A percentile compares a stretch with the other conserved stretches of the same genome.
phyloP scores from a whole-genome alignment of 2,888 invertebrate species.

The Caenorhabditis macrosperma region DNA sequence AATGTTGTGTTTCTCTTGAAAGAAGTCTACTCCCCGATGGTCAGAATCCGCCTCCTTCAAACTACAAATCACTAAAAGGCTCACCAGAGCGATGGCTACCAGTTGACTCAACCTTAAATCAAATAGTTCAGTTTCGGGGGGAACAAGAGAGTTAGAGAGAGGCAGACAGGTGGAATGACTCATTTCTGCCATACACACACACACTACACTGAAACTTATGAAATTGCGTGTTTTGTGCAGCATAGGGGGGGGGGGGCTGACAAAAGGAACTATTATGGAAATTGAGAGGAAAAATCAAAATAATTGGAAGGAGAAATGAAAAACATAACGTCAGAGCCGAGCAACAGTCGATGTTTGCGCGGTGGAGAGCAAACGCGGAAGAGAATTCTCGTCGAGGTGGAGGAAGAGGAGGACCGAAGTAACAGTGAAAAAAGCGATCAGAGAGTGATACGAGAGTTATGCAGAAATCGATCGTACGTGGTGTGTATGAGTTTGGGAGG shows the following conservation, averaged over 20 bases:
- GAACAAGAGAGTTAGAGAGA: conserved; percentile 18
- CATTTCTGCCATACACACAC: background rate
- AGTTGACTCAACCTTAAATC: conserved; percentile 27
- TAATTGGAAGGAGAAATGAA: no score
- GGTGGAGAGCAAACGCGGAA: background rate
- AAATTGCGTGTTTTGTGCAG: background rate
- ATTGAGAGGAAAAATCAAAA: no score
- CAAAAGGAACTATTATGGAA: no score
- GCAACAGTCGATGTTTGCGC: background rate
- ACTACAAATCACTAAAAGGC: conserved; percentile 20
- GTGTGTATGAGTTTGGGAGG: no score
- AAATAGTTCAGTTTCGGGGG: conserved; percentile 12
- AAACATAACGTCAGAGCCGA: no score
- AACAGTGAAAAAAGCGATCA: background rate
- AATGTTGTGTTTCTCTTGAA: no score
- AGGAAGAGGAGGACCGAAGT: background rate
- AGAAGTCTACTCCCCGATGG: no score
- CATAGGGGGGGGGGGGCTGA: no score
- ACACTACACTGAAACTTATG: background rate
- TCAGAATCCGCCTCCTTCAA: background rate
- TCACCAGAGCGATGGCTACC: background rate
- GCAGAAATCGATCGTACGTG: conserved; percentile 15
- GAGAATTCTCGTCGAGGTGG: no score
- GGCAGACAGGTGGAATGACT: background rate
- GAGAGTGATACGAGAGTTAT: background rate